Conservation (phyloP, 2,797 vertebrate species). For the Onychomys arenicola region DNA sequence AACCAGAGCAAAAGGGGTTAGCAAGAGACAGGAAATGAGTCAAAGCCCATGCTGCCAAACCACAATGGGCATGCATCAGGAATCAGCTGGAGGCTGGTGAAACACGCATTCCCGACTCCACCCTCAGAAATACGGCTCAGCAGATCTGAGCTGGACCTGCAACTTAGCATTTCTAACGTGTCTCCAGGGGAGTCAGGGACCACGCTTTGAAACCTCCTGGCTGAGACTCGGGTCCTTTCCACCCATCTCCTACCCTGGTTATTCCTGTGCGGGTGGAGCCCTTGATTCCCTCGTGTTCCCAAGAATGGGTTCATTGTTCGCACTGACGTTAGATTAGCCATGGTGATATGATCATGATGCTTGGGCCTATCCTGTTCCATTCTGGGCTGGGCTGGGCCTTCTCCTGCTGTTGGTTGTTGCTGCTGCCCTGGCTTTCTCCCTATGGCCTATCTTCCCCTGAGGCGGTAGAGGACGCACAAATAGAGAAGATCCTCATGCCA, state of each 20-base stretch:
- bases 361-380: not conserved
- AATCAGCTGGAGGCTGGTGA: not conserved
- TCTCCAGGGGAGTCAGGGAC: not conserved
- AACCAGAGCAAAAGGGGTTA: not conserved
- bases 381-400: not conserved
- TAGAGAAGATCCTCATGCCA: accelerated
- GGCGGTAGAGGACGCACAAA: not conserved
- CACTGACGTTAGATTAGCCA: not conserved
- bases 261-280: not conserved
- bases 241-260: not conserved
- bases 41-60: not conserved
- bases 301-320: not conserved
- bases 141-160: not conserved
- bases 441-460: not conserved
- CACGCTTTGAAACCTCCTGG: not conserved
- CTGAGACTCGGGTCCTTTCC: not conserved
- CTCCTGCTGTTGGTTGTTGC: not conserved
- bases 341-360: accelerated
- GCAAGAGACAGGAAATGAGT: not conserved
- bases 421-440: accelerated
- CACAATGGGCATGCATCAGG: not conserved
- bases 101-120: not conserved
- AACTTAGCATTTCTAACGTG: not conserved
- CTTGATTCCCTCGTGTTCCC: not conserved
- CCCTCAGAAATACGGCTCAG: not conserved